A percentile compares a stretch with the other conserved stretches of the same genome.
phyloP scores from a whole-genome alignment of 2,888 invertebrate species.

The Scaptomyza parva region DNA sequence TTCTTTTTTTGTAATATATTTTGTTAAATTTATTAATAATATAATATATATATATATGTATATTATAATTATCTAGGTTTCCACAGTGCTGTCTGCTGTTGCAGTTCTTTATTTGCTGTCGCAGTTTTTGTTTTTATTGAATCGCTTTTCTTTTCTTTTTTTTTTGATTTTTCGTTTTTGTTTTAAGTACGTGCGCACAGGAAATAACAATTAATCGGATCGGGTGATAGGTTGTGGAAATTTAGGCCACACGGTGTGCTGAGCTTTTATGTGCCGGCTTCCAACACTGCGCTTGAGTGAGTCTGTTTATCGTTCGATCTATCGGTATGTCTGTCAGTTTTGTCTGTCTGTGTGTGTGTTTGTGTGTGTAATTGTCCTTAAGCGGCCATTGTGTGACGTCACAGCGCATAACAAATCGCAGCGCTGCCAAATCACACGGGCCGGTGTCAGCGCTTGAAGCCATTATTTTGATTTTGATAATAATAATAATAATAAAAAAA shows the following conservation, averaged over 20 bases:
- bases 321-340: constrained; percentile 13
- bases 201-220: constrained; percentile 66
- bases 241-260: constrained; percentile 58
- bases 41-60: constrained; percentile 33
- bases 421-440: constrained; percentile 7
- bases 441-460: constrained; percentile 25
- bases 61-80: constrained; percentile 68
- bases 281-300: constrained; percentile 18
- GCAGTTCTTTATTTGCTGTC: constrained; percentile 35
- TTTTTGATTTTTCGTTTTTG: too few relatives aligned
- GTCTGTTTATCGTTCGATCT: constrained; percentile 4
- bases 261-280: constrained; percentile 44
- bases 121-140: constrained; percentile 41
- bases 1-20: constrained; percentile 35
- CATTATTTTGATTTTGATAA: constrained; percentile 37
- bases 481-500: constrained; percentile 25
- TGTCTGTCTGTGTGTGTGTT: constrained; percentile 12
- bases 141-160: constrained; percentile 12
- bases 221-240: constrained; percentile 46
- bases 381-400: constrained; percentile 26
- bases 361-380: constrained; percentile 22
- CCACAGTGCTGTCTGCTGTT: constrained; percentile 63
- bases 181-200: constrained; percentile 76
- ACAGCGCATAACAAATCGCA: constrained; percentile 13
- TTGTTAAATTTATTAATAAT: constrained; percentile 46